Evolutionary conservation across 2,888 invertebrate genomes (phyloP), one percentile per base, ranked within the genome.

Genomic region (Cantharis lateralis): DNA sequence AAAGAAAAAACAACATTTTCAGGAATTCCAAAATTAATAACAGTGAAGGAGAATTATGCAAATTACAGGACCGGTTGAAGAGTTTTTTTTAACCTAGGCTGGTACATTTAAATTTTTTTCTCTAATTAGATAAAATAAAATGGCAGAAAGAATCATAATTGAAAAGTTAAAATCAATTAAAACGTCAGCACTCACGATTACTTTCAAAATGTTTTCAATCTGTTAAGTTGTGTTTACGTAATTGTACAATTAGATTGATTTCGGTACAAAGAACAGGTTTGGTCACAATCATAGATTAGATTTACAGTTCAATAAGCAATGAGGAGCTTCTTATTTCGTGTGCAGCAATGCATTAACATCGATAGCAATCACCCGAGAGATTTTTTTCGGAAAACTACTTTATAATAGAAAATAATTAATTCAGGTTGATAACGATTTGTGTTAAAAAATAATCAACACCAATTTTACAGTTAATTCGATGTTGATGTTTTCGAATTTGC

Each of bases 301-400:
- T 66, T 66, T 66, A 18, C 64, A 66, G 64, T 66, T 66, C 64
- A 66, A 66, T 66, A 24, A 24, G 64, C 64, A 66, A 66, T 24
- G 64, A 66, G 64, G 64, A 66, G 64, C 64, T 66, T 66, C 64
- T 66, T 66, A 66, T 66, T 66, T 66, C 64, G 24, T 66, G 64
- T 66, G 64, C 76, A 20, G 64, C 18, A 72, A 63, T 26, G 72
- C 64, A 72, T 72, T 76, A 72, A 70, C 32, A 62, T 77, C 68
- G 73, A 61, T 66, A 66, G 64, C 18, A 66, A 66, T 66, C 64
- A 66, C 18, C 24, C 24, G 64, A 66, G 64, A 66, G 24, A 63
- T 63, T 66, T 66, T 64, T 66, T 66, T 66, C 24, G 5, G 10
- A 66, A 48, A 48, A 48, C 48, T 48, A 48, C 48, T 48, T n/a